These are phyloP conservation scores for Criorhina ranunculi DNA, from an alignment of 2,888 invertebrate genomes.

Conservation along the genomic window DNA sequence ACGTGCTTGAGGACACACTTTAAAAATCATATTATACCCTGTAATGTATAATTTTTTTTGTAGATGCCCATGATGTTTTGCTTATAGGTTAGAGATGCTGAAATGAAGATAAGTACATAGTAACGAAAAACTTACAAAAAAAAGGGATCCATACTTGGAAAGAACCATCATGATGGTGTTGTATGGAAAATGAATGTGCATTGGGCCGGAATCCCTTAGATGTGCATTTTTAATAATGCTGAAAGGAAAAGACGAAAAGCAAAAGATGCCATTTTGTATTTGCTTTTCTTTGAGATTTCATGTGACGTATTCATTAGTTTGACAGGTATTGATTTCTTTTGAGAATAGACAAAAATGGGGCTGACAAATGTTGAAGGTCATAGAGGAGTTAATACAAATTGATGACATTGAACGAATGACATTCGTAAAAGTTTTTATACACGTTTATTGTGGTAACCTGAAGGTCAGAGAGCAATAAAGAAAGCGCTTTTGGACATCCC, in stretches of 20 bases:
- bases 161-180: conserved; percentile 32
- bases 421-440: conserved; percentile 1
- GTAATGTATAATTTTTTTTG: neutral
- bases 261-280: conserved; percentile 44
- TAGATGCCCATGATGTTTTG: conserved; percentile 15
- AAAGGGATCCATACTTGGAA: neutral
- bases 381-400: neutral
- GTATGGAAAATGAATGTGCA: conserved; percentile 67
- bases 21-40: conserved; percentile 14
- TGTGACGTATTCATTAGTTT: conserved; percentile 51
- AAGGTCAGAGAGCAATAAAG: neutral
- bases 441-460: neutral
- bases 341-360: conserved; percentile 3
- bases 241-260: conserved; percentile 43
- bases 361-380: conserved; percentile 18
- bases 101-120: neutral
- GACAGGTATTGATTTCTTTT: conserved; percentile 55
- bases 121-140: neutral
- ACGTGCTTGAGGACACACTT: conserved; percentile 42
- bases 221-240: conserved; percentile 69
- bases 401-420: conserved; percentile 34
- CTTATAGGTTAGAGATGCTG: conserved; percentile 1
- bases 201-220: conserved; percentile 52
- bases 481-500: no score
- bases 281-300: neutral